phyloP scores from a whole-genome alignment of 1,140 invertebrate genomes.

The Gonatopus flavifemur region DNA sequence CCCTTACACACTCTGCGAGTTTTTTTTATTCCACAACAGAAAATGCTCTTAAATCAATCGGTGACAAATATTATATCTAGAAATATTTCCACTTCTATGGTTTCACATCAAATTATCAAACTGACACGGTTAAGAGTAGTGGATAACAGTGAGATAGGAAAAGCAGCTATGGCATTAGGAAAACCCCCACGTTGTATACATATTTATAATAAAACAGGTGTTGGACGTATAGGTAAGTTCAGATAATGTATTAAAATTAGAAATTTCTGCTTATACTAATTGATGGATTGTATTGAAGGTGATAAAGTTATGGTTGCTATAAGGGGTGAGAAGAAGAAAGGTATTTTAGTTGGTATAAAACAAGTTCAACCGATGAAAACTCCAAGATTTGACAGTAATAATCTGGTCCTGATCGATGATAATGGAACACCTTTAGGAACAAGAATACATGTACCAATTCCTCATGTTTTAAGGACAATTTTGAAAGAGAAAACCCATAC shows the following conservation, averaged over 20 bases:
- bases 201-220: slow-evolving; percentile 78
- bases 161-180: slow-evolving; percentile 89
- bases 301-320: slow-evolving; percentile 94
- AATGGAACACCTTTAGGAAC: slow-evolving; percentile 91
- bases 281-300: slow-evolving; percentile 56
- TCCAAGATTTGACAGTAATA: slow-evolving; percentile 95
- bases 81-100: slow-evolving; percentile 63
- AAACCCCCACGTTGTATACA: slow-evolving; percentile 88
- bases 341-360: slow-evolving; percentile 90
- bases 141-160: slow-evolving; percentile 94
- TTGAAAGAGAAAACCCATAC: slow-evolving; percentile 78
- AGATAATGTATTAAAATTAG: not conserved
- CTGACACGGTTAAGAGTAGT: slow-evolving; percentile 85
- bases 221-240: slow-evolving; percentile 66
- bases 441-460: slow-evolving; percentile 92
- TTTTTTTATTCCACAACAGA: no score
- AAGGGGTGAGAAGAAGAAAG: slow-evolving; percentile 95
- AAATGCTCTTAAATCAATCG: no score
- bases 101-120: slow-evolving; percentile 67
- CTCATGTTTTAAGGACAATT: slow-evolving; percentile 85
- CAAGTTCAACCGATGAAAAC: slow-evolving; percentile 80
- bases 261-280: not conserved
- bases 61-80: slow-evolving; percentile 24
- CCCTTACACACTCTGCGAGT: no score
- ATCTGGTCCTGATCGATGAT: slow-evolving; percentile 94